A percentile compares a stretch with the other conserved stretches of the same genome.
These are phyloP conservation scores for Panulirus ornatus DNA, from an alignment of 1,140 invertebrate species.

Conservation along the genomic window DNA sequence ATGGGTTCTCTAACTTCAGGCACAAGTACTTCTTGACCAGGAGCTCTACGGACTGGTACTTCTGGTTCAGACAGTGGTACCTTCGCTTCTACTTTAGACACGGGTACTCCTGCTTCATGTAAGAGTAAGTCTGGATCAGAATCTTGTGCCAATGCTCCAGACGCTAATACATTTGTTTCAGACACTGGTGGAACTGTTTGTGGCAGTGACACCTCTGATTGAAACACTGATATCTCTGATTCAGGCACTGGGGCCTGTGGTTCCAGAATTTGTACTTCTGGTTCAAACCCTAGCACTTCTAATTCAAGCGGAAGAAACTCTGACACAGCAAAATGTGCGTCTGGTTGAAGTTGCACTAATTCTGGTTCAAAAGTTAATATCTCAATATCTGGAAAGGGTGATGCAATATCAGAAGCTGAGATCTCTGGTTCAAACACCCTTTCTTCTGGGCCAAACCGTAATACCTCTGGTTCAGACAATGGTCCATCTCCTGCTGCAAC, in stretches of 20 bases:
- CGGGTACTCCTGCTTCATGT: background rate
- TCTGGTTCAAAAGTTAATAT: background rate
- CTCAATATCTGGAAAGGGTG: too few species aligned
- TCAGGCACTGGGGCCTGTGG: background rate
- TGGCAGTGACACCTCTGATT: background rate
- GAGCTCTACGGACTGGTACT: too few species aligned
- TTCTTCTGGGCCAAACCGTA: background rate
- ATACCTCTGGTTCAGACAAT: too few species aligned
- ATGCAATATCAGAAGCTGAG: background rate
- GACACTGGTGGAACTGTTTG: background rate
- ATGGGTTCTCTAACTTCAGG: background rate
- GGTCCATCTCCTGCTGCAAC: too few species aligned
- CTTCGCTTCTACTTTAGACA: constrained; percentile 3
- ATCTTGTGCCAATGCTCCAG: background rate
- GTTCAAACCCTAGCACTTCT: background rate
- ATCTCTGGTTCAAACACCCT: background rate
- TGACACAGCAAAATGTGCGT: background rate
- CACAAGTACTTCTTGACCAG: background rate
- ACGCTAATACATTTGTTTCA: background rate
- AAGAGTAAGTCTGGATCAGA: background rate
- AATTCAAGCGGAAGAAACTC: background rate
- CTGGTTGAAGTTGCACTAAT: background rate
- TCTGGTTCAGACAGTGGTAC: background rate
- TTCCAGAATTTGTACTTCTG: background rate
- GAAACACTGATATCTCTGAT: background rate